These are phyloP conservation scores for Drosophila rufa DNA, from an alignment of 1,140 invertebrate species.

Conservation along the genomic window DNA sequence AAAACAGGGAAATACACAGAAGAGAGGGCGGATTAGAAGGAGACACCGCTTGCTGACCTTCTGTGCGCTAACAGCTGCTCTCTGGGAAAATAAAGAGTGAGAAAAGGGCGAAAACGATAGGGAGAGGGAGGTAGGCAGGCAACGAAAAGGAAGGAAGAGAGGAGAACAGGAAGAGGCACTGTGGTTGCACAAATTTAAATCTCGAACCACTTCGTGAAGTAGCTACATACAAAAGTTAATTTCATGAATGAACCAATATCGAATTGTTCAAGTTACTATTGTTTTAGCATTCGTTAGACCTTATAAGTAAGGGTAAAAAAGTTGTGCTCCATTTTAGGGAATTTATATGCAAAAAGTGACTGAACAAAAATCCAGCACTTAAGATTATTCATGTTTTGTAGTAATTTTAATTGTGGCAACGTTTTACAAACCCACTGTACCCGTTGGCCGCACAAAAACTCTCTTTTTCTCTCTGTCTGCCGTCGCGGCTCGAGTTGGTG, in stretches of 20 bases:
- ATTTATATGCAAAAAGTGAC: background rate
- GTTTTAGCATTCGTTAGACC: too few relatives aligned
- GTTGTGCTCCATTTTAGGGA: background rate
- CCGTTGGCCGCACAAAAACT: slow-evolving; percentile 45
- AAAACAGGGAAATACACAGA: background rate
- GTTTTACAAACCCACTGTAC: slow-evolving; percentile 28
- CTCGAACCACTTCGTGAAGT: background rate
- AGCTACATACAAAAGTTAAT: background rate
- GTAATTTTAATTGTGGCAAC: background rate
- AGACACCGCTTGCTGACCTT: slow-evolving; percentile 28
- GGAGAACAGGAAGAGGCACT: slow-evolving; percentile 20
- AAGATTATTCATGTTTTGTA: background rate
- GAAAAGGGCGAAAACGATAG: slow-evolving; percentile 24
- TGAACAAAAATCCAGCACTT: background rate
- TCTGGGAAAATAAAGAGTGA: slow-evolving; percentile 2
- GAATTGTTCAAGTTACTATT: background rate
- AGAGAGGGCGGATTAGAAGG: slow-evolving; percentile 6
- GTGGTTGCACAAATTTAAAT: slow-evolving; percentile 18
- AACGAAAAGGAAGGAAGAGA: background rate
- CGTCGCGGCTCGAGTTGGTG: slow-evolving; percentile 21
- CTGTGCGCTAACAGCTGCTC: slow-evolving; percentile 45
- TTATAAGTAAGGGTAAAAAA: background rate
- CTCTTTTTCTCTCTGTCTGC: slow-evolving; percentile 28
- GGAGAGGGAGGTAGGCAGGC: slow-evolving; percentile 12
- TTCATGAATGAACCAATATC: background rate